Base-by-base conservation (phyloP, 2,797 vertebrate genomes). In the Acrossocheilus wenchowensis region DNA sequence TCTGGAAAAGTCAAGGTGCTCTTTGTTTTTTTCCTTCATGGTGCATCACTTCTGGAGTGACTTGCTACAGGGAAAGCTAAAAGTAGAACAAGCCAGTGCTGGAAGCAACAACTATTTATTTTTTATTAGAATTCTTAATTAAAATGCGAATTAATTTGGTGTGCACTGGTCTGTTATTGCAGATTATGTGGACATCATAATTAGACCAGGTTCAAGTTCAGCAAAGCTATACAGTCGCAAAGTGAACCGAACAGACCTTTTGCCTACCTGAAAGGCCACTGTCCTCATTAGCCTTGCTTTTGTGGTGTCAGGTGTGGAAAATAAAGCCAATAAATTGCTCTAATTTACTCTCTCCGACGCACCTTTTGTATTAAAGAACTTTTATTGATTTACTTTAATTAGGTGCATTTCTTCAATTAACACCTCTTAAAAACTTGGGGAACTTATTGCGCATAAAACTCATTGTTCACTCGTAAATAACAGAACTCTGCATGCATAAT, bases 331-430 rank as follows among this genome's bases (percentile, higher is more conserved):
- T 81, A 80, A 86, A 81, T 52, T 2, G 57, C 71, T 52, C 10
- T 86, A 66, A 81, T 81, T 81, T 75, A 45, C 45, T 81, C 43
- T 72, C 84, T 62, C 50, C 5, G 17, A 21, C 7, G 15, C 84
- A 64, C 84, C 43, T 80, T 75, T 83, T 85, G 39, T 62, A 60
- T 86, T 21, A 48, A 72, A 66, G 10, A 50, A 54, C 66, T 85
- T 72, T 74, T 81, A 86, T 86, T 86, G 85, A 75, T 86, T 86
- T 43, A 30, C 57, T 86, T 81, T 86, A 75, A 86, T 81, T 64
- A 81, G 71, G 9, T 52, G 39, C 30, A 81, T 52, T 11, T 68
- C 36, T 81, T 81, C n/a, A 68, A 86, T 86, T 57, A 86, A 86
- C 85, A 86, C 78, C 45, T 86, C 3, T 86, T 81, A 52, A 86